Evolutionary conservation across 2,797 vertebrate genomes (phyloP), one percentile per base, ranked within the genome.

Genomic region (Xiphophorus birchmanni): DNA sequence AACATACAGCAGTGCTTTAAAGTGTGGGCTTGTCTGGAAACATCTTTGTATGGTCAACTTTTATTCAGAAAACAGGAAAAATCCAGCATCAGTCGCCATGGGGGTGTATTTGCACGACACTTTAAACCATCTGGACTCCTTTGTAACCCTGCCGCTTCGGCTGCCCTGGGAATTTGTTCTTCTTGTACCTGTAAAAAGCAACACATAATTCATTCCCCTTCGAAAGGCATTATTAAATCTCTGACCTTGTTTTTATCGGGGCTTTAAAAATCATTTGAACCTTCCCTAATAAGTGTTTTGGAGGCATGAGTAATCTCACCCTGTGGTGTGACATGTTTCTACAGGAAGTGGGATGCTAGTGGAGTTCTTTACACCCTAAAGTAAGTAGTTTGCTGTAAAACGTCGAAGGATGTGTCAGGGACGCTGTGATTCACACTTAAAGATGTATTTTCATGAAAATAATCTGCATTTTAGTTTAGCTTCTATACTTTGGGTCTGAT

Each of bases 121-220:
- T 47, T 73, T 84, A 94, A 58, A 48, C 76, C 17, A 9, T 63
- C 84, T 91, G 91, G 76, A 91, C 90, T 83, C 87, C 92, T 86
- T 88, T 90, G 89, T 90, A 93, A 9, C 87, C 84, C 40, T 83
- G 86, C 1, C 0, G 75, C 79, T 90, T 94, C 77, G 87, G 90
- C 29, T 86, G 82, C 42, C 26, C 75, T 32, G 60, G 65, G 52
- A 84, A 91, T 78, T 63, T 88, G 32, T 91, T 95, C 82, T 81
- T 92, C 88, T 90, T 91, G 54, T 89, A 94, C 93, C 94, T 96
- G 92, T 23, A 75, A 80, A 75, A 0, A 73, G 84, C 26, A 86
- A 21, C 18, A 71, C 0, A 65, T 44, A 0, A 48, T 60, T 76
- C 35, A 18, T 5, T 50, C 0, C 0, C 15, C 23, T 74, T 58